phyloP scores from a whole-genome alignment of 2,113 vertebrate genomes.

The Thamnaconus septentrionalis region DNA sequence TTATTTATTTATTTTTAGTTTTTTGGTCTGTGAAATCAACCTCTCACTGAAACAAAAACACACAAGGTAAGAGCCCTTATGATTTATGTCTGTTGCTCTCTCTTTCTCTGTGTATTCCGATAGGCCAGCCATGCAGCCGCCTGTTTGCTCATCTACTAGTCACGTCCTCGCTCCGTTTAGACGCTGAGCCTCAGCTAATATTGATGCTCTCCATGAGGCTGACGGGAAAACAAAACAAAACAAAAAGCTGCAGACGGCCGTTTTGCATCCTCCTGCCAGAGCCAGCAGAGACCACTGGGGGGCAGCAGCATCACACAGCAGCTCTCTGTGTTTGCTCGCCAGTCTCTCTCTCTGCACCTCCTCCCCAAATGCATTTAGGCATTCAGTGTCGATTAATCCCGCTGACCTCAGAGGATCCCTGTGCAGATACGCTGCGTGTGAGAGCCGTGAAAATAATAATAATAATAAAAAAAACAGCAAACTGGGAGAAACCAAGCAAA shows the following conservation, averaged over 20 bases:
- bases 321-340: slow-evolving; percentile 13
- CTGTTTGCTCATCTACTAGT: slow-evolving; percentile 48
- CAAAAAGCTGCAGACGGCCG: slow-evolving; percentile 11
- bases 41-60: slow-evolving; percentile 40
- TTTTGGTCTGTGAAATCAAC: slow-evolving; percentile 31
- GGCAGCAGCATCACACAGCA: slow-evolving; percentile 64
- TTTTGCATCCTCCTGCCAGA: not conserved
- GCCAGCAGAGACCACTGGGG: slow-evolving; percentile 53
- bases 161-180: slow-evolving; percentile 30
- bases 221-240: not conserved
- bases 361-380: slow-evolving; percentile 19
- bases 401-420: slow-evolving; percentile 46
- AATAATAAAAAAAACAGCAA: not conserved
- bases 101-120: slow-evolving; percentile 1
- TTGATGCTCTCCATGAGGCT: slow-evolving; percentile 35
- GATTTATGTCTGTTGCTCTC: not conserved
- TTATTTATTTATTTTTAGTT: not conserved
- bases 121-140: slow-evolving; percentile 26
- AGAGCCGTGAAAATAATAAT: slow-evolving; percentile 3
- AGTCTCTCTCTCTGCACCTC: not conserved
- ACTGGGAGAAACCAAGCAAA: not conserved
- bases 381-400: slow-evolving; percentile 49
- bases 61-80: slow-evolving; percentile 2
- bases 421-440: slow-evolving; percentile 18
- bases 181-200: slow-evolving; percentile 47